Base-by-base conservation (phyloP, 2,888 invertebrate genomes). In the Thymelicus sylvestris region DNA sequence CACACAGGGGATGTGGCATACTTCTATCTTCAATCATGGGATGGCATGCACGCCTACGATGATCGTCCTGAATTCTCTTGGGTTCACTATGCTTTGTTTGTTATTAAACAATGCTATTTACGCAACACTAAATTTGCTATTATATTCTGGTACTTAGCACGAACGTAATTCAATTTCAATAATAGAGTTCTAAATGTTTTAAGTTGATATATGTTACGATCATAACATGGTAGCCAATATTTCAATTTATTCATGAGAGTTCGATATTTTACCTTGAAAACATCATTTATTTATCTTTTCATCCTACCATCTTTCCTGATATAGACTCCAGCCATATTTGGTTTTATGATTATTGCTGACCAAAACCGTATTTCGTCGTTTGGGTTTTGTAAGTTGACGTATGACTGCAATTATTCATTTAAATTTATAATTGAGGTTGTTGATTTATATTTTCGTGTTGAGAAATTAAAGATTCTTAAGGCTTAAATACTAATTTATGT, bases 241-340 rank as follows among this genome's bases (percentile, higher is more conserved):
- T 57, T 38, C 13, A 55, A 3, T 24, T 55, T 55, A 24, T 8
- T 55, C n/a, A 24, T 7, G 44, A 24, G 79, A 78, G 79, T 82
- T 82, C 81, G 80, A 80, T 79, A 77, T 61, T 78, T 81, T 76
- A 77, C 82, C 83, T 87, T 83, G 82, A 77, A 76, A 72, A 63
- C 31, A 61, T 70, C 60, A 59, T 66, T 66, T 67, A 75, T 80
- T 78, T 76, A 12, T 47, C 12, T 62, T 76, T 74, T 79, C 80
- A 80, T 78, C 76, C 78, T 77, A 74, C 78, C 75, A 74, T 76
- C 74, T 76, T 74, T 71, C 80, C 80, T 75, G 81, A 82, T 80
- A 78, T 72, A 81, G 74, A 66, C 73, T 67, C 64, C 31, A 41
- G 72, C 73, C 75, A 78, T 79, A 73, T 83, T 80, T 80, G 52